phyloP scores from a whole-genome alignment of 1,140 invertebrate species.

The Temnothorax nylanderi region DNA sequence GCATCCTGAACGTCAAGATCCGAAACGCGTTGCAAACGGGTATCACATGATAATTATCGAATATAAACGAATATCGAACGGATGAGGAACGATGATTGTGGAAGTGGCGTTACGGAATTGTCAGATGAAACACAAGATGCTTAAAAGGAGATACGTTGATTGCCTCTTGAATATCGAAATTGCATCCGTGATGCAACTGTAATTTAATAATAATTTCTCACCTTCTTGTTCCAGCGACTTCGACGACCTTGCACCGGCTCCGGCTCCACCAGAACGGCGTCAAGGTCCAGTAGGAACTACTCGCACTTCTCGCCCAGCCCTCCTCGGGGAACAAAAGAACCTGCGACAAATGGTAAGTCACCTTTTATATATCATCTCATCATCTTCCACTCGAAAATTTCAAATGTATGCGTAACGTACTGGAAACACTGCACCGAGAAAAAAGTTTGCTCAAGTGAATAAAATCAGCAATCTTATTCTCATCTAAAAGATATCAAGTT shows the following conservation, averaged over 20 bases:
- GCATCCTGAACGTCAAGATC: constrained; percentile 1
- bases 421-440: not conserved
- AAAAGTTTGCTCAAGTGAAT: not conserved
- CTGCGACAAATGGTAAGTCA: constrained; percentile 83
- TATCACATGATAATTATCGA: not conserved
- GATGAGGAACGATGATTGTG: not conserved
- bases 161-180: not conserved
- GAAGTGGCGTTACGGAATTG: too few species aligned
- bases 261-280: constrained; percentile 94
- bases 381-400: not conserved
- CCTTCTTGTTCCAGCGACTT: constrained; percentile 93
- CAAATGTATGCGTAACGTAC: not conserved
- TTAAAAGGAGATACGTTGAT: not conserved
- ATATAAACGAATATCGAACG: not conserved
- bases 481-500: not conserved
- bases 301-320: constrained; percentile 93
- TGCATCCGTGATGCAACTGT: not conserved
- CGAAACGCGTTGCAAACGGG: not conserved
- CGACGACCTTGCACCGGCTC: constrained; percentile 93
- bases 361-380: constrained; percentile 10
- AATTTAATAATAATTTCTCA: constrained; percentile 76
- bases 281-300: constrained; percentile 94
- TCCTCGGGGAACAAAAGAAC: constrained; percentile 94
- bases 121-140: not conserved
- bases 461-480: not conserved